Percentiles rank a stretch among this genome's conserved stretches.
These are phyloP conservation scores for Parapsyche elsis DNA, from an alignment of 1,140 invertebrate genomes.

Conservation along the genomic window DNA sequence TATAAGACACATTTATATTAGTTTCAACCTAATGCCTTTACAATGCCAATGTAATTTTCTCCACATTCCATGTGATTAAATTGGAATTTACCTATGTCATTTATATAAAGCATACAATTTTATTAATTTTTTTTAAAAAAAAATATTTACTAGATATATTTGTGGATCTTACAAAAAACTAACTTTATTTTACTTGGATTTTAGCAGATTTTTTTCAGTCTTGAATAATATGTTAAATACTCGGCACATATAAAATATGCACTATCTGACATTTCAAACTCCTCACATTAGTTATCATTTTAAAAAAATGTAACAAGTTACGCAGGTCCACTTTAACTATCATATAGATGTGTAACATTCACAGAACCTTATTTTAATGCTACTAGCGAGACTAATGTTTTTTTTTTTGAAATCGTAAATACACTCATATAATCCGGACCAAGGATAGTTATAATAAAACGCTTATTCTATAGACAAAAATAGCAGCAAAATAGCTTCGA, in stretches of 20 bases:
- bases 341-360: constrained; percentile 48
- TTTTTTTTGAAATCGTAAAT: constrained; percentile 14
- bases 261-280: not conserved
- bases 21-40: constrained; percentile 15
- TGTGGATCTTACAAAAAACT: constrained; percentile 28
- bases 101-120: constrained; percentile 9
- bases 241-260: constrained; percentile 5
- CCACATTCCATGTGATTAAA: not conserved
- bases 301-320: constrained; percentile 36
- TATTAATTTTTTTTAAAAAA: constrained; percentile 5
- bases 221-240: constrained; percentile 47
- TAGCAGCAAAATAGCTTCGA: constrained; percentile 10
- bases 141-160: constrained; percentile 24
- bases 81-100: not conserved
- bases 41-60: constrained; percentile 1
- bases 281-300: not conserved
- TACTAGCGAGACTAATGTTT: constrained; percentile 47
- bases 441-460: constrained; percentile 17
- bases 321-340: constrained; percentile 36
- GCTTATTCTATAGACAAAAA: constrained; percentile 30
- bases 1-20: no score
- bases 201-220: constrained; percentile 49
- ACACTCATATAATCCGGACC: constrained; percentile 36
- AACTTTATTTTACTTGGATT: constrained; percentile 31
- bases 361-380: constrained; percentile 36